phyloP scores from a whole-genome alignment of 2,888 invertebrate genomes.

The Euphydryas editha region DNA sequence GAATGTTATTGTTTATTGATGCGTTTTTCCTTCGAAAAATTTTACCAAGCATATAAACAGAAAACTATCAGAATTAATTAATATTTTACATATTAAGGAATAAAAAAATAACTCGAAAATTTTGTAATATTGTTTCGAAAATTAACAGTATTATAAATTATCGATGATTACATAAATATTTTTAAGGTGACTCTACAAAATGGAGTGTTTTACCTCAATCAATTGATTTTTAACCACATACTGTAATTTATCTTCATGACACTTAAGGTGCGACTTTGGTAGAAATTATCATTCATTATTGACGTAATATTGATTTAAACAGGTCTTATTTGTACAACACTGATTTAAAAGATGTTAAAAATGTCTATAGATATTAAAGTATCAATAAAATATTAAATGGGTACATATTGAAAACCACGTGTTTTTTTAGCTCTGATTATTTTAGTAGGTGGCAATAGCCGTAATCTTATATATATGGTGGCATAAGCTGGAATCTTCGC shows the following conservation, averaged over 20 bases:
- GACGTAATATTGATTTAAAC: background rate
- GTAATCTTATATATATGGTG: too few species aligned
- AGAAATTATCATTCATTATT: background rate
- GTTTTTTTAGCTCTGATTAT: too few species aligned
- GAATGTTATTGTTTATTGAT: constrained; percentile 5
- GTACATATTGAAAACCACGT: too few species aligned
- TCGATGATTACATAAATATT: background rate
- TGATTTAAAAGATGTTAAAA: background rate
- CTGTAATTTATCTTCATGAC: constrained; percentile 30
- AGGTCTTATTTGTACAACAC: background rate
- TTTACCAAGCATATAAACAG: background rate
- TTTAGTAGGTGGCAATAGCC: too few species aligned
- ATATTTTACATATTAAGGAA: background rate
- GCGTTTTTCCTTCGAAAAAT: background rate
- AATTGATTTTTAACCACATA: constrained; percentile 23
- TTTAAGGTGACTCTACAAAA: constrained; percentile 5
- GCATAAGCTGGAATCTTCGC: too few species aligned
- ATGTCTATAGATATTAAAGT: background rate
- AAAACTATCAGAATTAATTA: background rate
- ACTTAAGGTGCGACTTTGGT: constrained; percentile 19
- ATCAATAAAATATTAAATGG: too few species aligned
- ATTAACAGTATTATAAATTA: background rate
- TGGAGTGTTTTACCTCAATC: constrained; percentile 22
- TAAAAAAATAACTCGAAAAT: background rate
- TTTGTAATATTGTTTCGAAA: background rate